Evolutionary conservation across 1,140 invertebrate species (phyloP).

Genomic region (Zaprionus vittiger): DNA sequence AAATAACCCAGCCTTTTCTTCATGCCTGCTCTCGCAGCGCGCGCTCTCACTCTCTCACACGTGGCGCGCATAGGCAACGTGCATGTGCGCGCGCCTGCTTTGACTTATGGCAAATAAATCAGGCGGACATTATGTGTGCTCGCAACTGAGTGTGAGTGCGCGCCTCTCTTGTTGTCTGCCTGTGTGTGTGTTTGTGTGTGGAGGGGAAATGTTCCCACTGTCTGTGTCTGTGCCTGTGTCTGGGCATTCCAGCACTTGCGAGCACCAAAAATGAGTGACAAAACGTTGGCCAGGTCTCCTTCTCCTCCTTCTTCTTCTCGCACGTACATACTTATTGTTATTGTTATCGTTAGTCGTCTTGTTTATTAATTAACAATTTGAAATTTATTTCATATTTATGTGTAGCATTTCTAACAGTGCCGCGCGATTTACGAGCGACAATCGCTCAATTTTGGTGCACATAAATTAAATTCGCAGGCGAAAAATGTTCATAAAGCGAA

Average conservation of each 20-base stretch:
- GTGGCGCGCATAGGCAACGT: conserved; percentile 28
- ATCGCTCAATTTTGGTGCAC: conserved; percentile 62
- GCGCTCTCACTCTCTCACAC: conserved; percentile 51
- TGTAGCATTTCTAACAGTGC: conserved; percentile 4
- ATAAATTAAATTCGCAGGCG: conserved; percentile 64
- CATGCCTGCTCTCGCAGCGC: conserved; percentile 39
- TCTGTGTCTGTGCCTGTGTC: not conserved
- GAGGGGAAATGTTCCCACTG: conserved; percentile 38
- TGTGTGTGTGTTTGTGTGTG: conserved; percentile 30
- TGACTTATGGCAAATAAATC: conserved; percentile 82
- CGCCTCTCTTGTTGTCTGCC: not conserved
- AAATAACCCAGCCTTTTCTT: conserved; percentile 83
- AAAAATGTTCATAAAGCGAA: conserved; percentile 58
- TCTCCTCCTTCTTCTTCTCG: conserved; percentile 8
- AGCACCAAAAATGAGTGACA: conserved; percentile 40
- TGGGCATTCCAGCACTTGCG: conserved; percentile 48
- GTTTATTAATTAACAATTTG: conserved; percentile 48
- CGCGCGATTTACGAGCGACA: conserved; percentile 59
- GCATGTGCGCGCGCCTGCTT: conserved; percentile 75
- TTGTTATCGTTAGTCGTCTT: conserved; percentile 25
- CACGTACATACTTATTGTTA: conserved; percentile 47
- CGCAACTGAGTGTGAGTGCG: conserved; percentile 27
- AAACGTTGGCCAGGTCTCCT: conserved; percentile 24
- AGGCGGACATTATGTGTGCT: conserved; percentile 55
- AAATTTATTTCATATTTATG: conserved; percentile 43